These are phyloP conservation scores for Mercenaria mercenaria DNA, from an alignment of 1,140 invertebrate genomes.

Conservation along the genomic window DNA sequence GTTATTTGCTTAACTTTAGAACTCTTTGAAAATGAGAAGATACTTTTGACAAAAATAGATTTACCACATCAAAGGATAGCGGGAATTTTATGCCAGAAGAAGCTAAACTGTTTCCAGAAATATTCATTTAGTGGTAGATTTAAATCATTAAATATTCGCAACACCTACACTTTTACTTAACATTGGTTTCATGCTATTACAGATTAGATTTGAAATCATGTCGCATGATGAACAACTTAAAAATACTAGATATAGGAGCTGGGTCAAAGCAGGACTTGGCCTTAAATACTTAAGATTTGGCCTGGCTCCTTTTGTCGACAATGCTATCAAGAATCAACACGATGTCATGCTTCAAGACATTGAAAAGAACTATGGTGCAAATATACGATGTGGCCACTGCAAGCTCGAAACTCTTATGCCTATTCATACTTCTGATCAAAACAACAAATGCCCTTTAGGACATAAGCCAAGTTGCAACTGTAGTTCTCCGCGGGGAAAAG, in stretches of 20 bases:
- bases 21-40: no score
- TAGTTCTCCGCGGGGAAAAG: background rate
- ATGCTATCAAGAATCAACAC: background rate
- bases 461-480: background rate
- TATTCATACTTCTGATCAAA: background rate
- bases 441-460: background rate
- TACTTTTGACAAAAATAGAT: no score
- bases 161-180: no score
- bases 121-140: no score
- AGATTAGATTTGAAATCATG: background rate
- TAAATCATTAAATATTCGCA: no score
- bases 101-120: no score
- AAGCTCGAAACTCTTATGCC: background rate
- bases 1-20: no score
- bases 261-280: background rate
- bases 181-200: no score
- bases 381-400: background rate
- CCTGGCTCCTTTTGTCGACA: background rate
- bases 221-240: background rate
- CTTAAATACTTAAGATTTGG: background rate
- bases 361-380: background rate
- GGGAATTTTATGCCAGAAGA: no score
- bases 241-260: background rate
- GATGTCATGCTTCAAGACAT: background rate
- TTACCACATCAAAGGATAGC: no score